Percentiles rank a stretch among this genome's conserved stretches.
Evolutionary conservation across 2,888 invertebrate genomes (phyloP).

Genomic region (Podotricha telesiphe): DNA sequence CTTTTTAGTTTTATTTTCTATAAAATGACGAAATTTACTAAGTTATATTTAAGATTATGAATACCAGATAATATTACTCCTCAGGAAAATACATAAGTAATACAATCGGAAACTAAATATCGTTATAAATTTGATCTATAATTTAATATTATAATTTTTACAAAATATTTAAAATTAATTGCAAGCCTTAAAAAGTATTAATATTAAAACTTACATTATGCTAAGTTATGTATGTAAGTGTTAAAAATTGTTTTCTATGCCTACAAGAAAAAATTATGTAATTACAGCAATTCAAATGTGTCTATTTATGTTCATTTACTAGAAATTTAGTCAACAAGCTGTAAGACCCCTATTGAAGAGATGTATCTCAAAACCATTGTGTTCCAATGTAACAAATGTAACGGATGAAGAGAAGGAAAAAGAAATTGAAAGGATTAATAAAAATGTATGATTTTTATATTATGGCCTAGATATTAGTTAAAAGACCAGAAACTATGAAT

Average conservation of each 20-base stretch:
- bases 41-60: background rate
- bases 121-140: no score
- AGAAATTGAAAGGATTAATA: conserved; percentile 67
- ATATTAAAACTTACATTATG: conserved; percentile 4
- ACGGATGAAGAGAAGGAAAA: conserved; percentile 69
- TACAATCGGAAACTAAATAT: background rate
- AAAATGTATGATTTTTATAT: conserved; percentile 57
- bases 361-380: conserved; percentile 32
- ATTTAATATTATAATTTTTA: no score
- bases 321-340: conserved; percentile 50
- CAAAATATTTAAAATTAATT: no score
- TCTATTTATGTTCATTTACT: conserved; percentile 40
- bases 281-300: background rate
- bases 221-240: conserved; percentile 50
- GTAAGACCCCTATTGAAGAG: conserved; percentile 23
- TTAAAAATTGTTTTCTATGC: background rate
- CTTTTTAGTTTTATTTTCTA: background rate
- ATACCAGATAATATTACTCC: background rate
- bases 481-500: no score
- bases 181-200: background rate
- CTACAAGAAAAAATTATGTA: conserved; percentile 2
- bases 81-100: background rate
- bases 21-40: background rate
- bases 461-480: background rate
- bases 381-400: conserved; percentile 46